phyloP scores from a whole-genome alignment of 1,140 invertebrate species.

The Drosophila punjabiensis region DNA sequence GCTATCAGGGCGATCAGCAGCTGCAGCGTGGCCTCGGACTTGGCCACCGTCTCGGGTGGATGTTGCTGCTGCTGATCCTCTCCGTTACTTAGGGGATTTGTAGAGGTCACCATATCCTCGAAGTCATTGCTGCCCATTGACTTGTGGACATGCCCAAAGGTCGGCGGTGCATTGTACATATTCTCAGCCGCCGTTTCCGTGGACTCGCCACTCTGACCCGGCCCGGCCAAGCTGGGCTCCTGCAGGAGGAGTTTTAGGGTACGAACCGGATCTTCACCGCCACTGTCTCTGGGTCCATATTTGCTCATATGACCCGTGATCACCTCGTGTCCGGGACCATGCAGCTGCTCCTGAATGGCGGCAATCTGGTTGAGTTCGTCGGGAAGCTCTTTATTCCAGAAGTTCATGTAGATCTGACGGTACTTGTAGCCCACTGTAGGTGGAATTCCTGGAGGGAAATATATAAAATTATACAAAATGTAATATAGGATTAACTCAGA shows the following conservation, averaged over 20 bases:
- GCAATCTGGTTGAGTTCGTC: constrained; percentile 87
- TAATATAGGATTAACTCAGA: background rate
- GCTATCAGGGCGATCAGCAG: constrained; percentile 92
- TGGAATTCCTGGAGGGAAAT: background rate
- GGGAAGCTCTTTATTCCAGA: constrained; percentile 91
- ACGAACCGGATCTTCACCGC: constrained; percentile 76
- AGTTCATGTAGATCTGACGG: constrained; percentile 88
- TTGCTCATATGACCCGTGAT: constrained; percentile 84
- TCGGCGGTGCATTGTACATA: constrained; percentile 85
- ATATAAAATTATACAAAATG: background rate
- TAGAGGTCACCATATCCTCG: constrained; percentile 34
- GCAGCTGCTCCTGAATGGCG: constrained; percentile 74
- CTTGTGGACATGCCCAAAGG: constrained; percentile 69
- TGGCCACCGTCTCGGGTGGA: constrained; percentile 60
- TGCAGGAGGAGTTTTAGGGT: constrained; percentile 76
- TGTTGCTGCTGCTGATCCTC: constrained; percentile 17
- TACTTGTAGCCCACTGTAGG: constrained; percentile 88
- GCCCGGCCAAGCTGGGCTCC: constrained; percentile 42
- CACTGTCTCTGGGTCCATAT: constrained; percentile 74
- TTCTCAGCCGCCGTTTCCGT: constrained; percentile 70
- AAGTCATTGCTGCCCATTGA: constrained; percentile 29
- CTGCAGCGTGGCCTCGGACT: constrained; percentile 87
- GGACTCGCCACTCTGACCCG: constrained; percentile 36
- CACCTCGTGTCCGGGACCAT: constrained; percentile 62
- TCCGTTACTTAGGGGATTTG: background rate